Evolutionary conservation across 2,113 vertebrate genomes (phyloP).

Genomic region (Lophura nycthemera): DNA sequence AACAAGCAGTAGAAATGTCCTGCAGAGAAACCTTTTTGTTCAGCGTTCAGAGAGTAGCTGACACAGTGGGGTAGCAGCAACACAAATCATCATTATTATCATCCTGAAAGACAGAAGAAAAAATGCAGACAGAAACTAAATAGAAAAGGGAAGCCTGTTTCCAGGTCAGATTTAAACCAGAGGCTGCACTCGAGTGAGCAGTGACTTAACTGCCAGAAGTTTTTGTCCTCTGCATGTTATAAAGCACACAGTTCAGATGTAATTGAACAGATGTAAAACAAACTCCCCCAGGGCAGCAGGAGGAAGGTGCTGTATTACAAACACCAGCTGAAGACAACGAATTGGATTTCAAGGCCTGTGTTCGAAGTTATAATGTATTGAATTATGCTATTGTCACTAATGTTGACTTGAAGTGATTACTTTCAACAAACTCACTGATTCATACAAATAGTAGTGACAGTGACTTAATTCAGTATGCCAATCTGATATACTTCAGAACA

Average conservation of each 20-base stretch:
- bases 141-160: slow-evolving; percentile 5
- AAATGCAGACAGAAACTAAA: slow-evolving; percentile 41
- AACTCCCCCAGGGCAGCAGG: background rate
- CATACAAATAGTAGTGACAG: background rate
- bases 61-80: slow-evolving; percentile 11
- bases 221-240: background rate
- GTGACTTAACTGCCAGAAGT: slow-evolving; percentile 27
- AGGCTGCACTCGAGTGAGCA: background rate
- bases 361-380: background rate
- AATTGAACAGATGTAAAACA: background rate
- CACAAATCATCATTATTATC: slow-evolving; percentile 44
- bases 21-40: slow-evolving; percentile 34
- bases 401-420: background rate
- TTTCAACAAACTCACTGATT: background rate
- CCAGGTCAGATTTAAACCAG: slow-evolving; percentile 30
- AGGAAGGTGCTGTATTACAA: background rate
- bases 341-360: background rate
- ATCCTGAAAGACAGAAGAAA: slow-evolving; percentile 22
- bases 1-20: slow-evolving; percentile 33
- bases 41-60: background rate
- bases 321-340: background rate
- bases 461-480: background rate
- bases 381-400: background rate
- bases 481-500: background rate
- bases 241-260: slow-evolving; percentile 12